Evolutionary conservation across 2,888 invertebrate species (phyloP).

Genomic region (Euproctis similis): DNA sequence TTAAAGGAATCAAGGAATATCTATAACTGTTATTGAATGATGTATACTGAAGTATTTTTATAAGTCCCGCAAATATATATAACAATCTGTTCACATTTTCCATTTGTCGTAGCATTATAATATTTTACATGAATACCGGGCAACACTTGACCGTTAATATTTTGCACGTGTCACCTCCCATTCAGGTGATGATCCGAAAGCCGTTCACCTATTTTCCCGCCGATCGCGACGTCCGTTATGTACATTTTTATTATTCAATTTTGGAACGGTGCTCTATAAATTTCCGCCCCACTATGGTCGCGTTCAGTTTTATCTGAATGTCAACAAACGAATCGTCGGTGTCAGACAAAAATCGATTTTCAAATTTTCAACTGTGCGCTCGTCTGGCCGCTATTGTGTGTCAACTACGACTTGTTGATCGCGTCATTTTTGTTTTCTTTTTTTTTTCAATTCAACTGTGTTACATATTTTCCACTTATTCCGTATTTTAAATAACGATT

Average conservation of each 20-base stretch:
- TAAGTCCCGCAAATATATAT: too few species aligned
- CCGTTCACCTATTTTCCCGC: slow-evolving; percentile 41
- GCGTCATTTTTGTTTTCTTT: too few species aligned
- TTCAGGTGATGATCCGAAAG: slow-evolving; percentile 34
- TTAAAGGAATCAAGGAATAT: too few species aligned
- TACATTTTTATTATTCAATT: slow-evolving; percentile 36
- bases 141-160: slow-evolving; percentile 35
- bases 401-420: too few species aligned
- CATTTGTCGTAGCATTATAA: too few species aligned
- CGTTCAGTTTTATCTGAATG: slow-evolving; percentile 45
- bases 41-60: too few species aligned
- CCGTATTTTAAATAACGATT: too few species aligned
- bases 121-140: too few species aligned
- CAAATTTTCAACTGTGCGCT: slow-evolving; percentile 46
- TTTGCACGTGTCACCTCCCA: slow-evolving; percentile 40
- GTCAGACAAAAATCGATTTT: slow-evolving; percentile 46
- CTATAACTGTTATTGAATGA: too few species aligned
- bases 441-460: too few species aligned
- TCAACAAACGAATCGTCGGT: slow-evolving; percentile 58
- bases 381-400: slow-evolving; percentile 24
- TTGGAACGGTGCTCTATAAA: slow-evolving; percentile 44
- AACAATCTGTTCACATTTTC: too few species aligned
- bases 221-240: slow-evolving; percentile 24
- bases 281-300: slow-evolving; percentile 41
- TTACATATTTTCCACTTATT: too few species aligned